phyloP scores from a whole-genome alignment of 2,113 vertebrate species.

The Epinephelus lanceolatus region DNA sequence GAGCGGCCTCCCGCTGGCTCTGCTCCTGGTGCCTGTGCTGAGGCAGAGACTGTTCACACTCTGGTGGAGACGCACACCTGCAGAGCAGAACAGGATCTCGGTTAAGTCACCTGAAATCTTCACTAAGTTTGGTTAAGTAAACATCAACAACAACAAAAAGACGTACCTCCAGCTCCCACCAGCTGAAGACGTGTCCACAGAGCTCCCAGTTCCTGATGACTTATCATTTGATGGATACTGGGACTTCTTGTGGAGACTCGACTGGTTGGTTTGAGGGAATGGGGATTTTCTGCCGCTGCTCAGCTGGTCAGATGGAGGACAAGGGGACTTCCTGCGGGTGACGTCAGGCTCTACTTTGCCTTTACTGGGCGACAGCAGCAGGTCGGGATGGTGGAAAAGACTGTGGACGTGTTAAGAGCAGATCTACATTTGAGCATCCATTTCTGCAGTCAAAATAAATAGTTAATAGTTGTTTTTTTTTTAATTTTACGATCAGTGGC shows the following conservation, averaged over 20 bases:
- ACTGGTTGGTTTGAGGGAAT: slow-evolving; percentile 22
- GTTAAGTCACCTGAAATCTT: background rate
- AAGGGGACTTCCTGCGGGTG: slow-evolving; percentile 85
- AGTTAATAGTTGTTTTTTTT: background rate
- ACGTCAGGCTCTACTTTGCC: slow-evolving; percentile 82
- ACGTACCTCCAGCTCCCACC: slow-evolving; percentile 55
- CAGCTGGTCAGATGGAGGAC: slow-evolving; percentile 81
- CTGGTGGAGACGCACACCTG: slow-evolving; percentile 73
- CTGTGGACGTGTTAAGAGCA: slow-evolving; percentile 53
- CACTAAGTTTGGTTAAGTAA: background rate
- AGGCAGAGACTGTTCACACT: slow-evolving; percentile 66
- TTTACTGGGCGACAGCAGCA: slow-evolving; percentile 79
- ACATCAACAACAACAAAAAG: background rate
- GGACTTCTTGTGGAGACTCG: slow-evolving; percentile 35
- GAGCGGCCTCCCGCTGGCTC: slow-evolving; percentile 59
- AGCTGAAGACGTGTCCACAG: slow-evolving; percentile 35
- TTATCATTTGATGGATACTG: slow-evolving; percentile 7
- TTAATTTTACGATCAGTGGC: no score
- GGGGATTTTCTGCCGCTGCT: slow-evolving; percentile 29
- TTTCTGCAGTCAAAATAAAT: no score
- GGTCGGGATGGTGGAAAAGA: slow-evolving; percentile 79
- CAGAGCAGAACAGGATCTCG: background rate
- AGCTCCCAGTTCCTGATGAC: slow-evolving; percentile 39
- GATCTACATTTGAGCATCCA: background rate
- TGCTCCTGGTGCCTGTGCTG: slow-evolving; percentile 49